phyloP scores from a whole-genome alignment of 1,140 invertebrate species.

The Ectropis grisescens region DNA sequence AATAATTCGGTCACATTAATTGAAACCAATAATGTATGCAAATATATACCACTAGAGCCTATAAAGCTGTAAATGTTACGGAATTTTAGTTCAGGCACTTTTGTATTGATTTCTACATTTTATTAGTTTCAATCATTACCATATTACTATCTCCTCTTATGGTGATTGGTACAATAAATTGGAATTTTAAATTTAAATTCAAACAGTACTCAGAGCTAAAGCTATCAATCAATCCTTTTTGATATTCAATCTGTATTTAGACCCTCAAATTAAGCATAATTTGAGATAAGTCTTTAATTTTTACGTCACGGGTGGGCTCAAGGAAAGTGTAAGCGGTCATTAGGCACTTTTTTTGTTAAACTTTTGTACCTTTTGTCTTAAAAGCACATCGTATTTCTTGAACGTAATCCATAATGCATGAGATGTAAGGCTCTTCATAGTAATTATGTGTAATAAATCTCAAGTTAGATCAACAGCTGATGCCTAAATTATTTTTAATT shows the following conservation, averaged over 20 bases:
- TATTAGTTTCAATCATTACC: too few relatives aligned
- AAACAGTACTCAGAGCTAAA: constrained; percentile 27
- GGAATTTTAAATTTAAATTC: constrained; percentile 30
- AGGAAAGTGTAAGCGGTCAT: constrained; percentile 54
- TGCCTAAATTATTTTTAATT: constrained; percentile 34
- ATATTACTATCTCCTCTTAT: constrained; percentile 11
- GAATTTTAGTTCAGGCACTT: constrained; percentile 1
- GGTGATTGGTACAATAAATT: constrained; percentile 32
- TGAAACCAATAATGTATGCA: too few relatives aligned
- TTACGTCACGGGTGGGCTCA: constrained; percentile 59
- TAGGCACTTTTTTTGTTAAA: constrained; percentile 53
- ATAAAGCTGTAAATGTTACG: too few relatives aligned
- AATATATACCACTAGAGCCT: too few relatives aligned
- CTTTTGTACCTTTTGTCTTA: constrained; percentile 56
- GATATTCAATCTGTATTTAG: constrained; percentile 65
- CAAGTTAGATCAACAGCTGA: constrained; percentile 51
- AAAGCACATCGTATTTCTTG: constrained; percentile 51
- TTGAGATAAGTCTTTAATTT: constrained; percentile 67
- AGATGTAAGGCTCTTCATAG: constrained; percentile 43
- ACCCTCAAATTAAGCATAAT: constrained; percentile 68
- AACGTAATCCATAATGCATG: constrained; percentile 59
- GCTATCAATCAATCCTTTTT: constrained; percentile 59
- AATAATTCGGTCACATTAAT: too few relatives aligned
- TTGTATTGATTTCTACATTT: not conserved
- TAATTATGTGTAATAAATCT: constrained; percentile 67